Percentiles rank a stretch among this genome's conserved stretches.
Evolutionary conservation across 2,113 vertebrate genomes (phyloP).

Genomic region (Syngnathoides biaculeatus): DNA sequence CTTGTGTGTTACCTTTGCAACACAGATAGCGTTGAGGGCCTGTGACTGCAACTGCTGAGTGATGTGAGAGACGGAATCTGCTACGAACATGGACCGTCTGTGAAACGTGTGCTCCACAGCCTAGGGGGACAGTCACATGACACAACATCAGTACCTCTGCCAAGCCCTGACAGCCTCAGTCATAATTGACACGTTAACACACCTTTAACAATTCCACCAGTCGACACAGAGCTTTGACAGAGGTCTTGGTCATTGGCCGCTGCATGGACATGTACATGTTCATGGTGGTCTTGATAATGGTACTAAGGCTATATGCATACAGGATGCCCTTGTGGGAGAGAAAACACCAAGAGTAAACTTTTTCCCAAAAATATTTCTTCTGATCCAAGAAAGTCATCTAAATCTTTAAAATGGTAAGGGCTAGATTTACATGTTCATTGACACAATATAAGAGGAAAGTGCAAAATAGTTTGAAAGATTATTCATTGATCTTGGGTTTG

Average conservation of each 20-base stretch:
- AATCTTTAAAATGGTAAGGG: background rate
- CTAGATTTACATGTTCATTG: no score
- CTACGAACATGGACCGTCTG: slow-evolving; percentile 89
- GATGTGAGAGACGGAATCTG: slow-evolving; percentile 93
- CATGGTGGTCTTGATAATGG: slow-evolving; percentile 95
- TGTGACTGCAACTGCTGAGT: slow-evolving; percentile 91
- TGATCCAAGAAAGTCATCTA: background rate
- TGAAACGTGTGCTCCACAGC: slow-evolving; percentile 93
- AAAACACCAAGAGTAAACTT: background rate
- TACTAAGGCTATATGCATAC: slow-evolving; percentile 93
- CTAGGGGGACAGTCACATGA: slow-evolving; percentile 59
- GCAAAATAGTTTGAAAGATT: background rate
- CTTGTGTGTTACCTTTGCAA: slow-evolving; percentile 83
- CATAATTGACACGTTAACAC: background rate
- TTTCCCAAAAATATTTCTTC: background rate
- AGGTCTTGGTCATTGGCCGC: slow-evolving; percentile 97
- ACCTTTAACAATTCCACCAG: slow-evolving; percentile 95
- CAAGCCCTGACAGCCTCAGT: background rate
- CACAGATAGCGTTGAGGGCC: slow-evolving; percentile 84
- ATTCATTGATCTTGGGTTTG: background rate
- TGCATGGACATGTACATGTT: slow-evolving; percentile 98
- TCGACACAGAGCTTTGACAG: slow-evolving; percentile 92
- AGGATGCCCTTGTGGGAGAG: slow-evolving; percentile 84
- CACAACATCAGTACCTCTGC: background rate
- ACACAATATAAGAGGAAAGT: background rate